Evolutionary conservation across 92 coral and sea anemone species (phyloP).

Genomic region (Zoanthus sansibaricus): DNA sequence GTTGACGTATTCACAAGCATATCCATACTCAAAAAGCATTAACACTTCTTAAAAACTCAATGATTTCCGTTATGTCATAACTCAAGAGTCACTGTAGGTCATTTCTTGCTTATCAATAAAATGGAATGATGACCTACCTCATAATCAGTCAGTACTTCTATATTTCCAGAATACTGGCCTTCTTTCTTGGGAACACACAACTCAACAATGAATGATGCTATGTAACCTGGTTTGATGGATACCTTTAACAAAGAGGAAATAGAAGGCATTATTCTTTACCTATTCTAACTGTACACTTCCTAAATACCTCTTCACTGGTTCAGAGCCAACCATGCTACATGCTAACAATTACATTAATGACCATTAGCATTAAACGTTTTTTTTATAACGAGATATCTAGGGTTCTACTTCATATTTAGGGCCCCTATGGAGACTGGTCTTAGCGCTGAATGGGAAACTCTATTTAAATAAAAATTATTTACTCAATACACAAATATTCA

Average conservation of each 20-base stretch:
- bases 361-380: no score
- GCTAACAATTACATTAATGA: no score
- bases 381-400: no score
- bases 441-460: no score
- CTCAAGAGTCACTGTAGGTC: neutral
- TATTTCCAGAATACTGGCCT: slow-evolving; percentile 83
- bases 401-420: no score
- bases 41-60: neutral
- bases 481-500: no score
- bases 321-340: no score
- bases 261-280: neutral
- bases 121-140: slow-evolving; percentile 67
- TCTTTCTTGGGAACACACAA: slow-evolving; percentile 79
- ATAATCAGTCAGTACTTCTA: slow-evolving; percentile 81
- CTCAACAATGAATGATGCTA: slow-evolving; percentile 76
- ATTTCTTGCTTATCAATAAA: neutral
- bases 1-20: neutral
- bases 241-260: slow-evolving; percentile 46
- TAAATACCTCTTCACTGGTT: no score
- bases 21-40: neutral
- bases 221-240: slow-evolving; percentile 78
- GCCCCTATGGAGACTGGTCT: no score
- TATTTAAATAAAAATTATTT: no score
- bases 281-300: no score
- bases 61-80: neutral